These are phyloP conservation scores for Scrobipalpa costella DNA, from an alignment of 2,888 invertebrate species.

Conservation along the genomic window DNA sequence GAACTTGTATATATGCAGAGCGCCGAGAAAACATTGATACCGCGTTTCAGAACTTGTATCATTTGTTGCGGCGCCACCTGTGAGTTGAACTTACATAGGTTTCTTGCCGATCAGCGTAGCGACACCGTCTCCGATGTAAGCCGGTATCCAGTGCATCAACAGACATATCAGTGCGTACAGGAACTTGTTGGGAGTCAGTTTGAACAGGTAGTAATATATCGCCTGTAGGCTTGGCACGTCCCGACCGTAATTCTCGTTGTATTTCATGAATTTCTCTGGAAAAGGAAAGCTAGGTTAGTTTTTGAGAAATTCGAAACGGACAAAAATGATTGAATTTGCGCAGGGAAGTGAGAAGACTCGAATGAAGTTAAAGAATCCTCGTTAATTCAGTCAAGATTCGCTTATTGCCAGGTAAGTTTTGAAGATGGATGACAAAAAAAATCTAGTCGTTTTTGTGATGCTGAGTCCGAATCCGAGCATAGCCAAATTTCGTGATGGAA, in stretches of 20 bases:
- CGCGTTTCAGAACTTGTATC: too few species aligned
- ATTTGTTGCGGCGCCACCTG: not conserved
- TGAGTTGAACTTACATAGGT: conserved; percentile 78
- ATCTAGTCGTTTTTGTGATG: too few species aligned
- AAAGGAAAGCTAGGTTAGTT: conserved; percentile 26
- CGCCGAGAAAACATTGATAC: too few species aligned
- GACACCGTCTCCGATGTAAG: conserved; percentile 80
- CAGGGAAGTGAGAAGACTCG: too few species aligned
- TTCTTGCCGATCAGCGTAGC: conserved; percentile 81
- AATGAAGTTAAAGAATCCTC: too few species aligned
- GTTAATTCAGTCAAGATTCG: too few species aligned
- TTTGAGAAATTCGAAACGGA: not conserved
- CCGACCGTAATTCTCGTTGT: conserved; percentile 76
- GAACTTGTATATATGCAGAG: too few species aligned
- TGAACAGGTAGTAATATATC: conserved; percentile 84
- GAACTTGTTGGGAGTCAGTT: conserved; percentile 81
- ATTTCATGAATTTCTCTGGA: conserved; percentile 78
- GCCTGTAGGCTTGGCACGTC: conserved; percentile 79
- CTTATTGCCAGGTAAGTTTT: too few species aligned
- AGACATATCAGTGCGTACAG: conserved; percentile 80
- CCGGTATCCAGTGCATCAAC: conserved; percentile 83
- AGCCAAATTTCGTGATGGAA: too few species aligned
- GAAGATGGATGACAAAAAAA: too few species aligned
- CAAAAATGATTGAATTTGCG: too few species aligned
- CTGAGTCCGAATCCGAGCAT: too few species aligned